Evolutionary conservation across 2,888 invertebrate genomes (phyloP), one percentile per base, ranked within the genome.

Genomic region (Salpingus planirostris): DNA sequence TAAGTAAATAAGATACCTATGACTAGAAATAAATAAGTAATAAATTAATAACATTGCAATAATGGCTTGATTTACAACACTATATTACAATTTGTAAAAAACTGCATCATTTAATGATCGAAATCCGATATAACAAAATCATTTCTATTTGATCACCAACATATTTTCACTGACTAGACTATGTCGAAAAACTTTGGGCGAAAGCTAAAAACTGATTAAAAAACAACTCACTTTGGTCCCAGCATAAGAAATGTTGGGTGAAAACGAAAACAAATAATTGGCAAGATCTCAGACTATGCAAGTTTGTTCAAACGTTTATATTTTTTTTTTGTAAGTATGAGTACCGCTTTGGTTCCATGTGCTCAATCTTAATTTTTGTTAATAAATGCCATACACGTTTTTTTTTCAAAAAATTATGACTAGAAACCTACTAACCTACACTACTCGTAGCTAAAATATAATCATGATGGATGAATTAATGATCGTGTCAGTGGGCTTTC

Each of bases 401-500:
- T 50, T 8, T 7, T 7, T 18, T 6, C 6, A 18, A 7, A 7
- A 54, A 45, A 47, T 55, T 51, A 55, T 55, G 49, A 53, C 56
- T 55, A 54, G 46, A 48, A n/a, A 40, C 42, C 53, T 53, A 57
- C 43, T 47, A 43, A 40, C 47, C 50, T 52, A 52, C 47, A 44
- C 57, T 58, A 50, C 47, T 59, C 54, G 57, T 60, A 59, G 59
- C 59, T 61, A 61, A 58, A 59, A 59, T 57, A 54, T 57, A 54
- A 51, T 45, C 41, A 55, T 53, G 50, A 47, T 47, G 46, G 31
- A 31, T 26, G 25, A 7, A 18, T 31, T 29, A 29, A 26, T 38
- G 38, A 27, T 24, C 35, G 36, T 31, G 32, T 32, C 15, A 26
- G 31, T 27, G 33, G 27, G 33, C 26, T 26, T 31, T 5, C 21